A percentile compares a stretch with the other conserved stretches of the same genome.
These are phyloP conservation scores for Deilephila elpenor DNA, from an alignment of 2,888 invertebrate genomes.

Conservation along the genomic window DNA sequence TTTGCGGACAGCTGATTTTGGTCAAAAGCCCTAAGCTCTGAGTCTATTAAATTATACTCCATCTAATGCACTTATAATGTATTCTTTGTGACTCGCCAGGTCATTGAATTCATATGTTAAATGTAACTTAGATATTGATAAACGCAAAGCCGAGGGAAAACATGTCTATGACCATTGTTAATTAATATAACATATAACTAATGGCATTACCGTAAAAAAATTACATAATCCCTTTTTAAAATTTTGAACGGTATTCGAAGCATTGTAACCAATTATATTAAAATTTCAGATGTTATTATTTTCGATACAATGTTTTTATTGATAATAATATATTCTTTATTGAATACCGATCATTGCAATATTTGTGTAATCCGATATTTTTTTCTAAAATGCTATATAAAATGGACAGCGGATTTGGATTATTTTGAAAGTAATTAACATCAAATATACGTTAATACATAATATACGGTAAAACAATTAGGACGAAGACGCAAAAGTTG, in stretches of 20 bases:
- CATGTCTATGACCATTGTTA: not conserved
- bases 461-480: slow-evolving; percentile 9
- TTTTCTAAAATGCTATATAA: slow-evolving; percentile 36
- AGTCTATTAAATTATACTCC: slow-evolving; percentile 24
- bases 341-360: not conserved
- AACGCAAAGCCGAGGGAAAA: not conserved
- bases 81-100: not conserved
- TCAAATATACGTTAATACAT: slow-evolving; percentile 47
- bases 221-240: not conserved
- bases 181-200: not conserved
- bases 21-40: slow-evolving; percentile 59
- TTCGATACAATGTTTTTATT: not conserved
- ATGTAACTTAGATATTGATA: not conserved
- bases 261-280: not conserved
- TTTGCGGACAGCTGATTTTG: slow-evolving; percentile 51
- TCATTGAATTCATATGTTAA: not conserved
- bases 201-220: not conserved
- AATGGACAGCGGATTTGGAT: slow-evolving; percentile 41
- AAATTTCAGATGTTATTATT: not conserved
- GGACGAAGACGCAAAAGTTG: slow-evolving; percentile 50
- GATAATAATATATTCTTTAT: not conserved
- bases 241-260: not conserved
- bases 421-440: slow-evolving; percentile 14
- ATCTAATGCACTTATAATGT: slow-evolving; percentile 15
- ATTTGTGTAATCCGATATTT: slow-evolving; percentile 1